phyloP scores from a whole-genome alignment of 2,888 invertebrate genomes.

The Andrena bicolor region DNA sequence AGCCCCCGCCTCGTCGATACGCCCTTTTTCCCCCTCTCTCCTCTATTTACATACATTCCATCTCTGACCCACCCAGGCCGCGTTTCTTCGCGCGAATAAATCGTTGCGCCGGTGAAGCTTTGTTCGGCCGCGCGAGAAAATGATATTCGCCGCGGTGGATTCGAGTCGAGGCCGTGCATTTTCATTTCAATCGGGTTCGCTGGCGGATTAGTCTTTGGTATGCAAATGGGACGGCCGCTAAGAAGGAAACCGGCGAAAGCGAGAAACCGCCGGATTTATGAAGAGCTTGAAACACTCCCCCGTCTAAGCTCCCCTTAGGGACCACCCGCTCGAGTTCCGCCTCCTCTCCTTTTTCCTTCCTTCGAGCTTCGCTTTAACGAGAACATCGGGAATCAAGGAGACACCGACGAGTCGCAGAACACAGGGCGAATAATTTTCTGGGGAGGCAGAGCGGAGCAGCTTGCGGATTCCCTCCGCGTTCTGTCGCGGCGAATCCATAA shows the following conservation, averaged over 20 bases:
- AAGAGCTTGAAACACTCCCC: constrained; percentile 71
- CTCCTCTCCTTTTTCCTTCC: background rate
- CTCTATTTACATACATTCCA: background rate
- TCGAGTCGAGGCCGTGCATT: constrained; percentile 69
- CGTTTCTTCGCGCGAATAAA: constrained; percentile 33
- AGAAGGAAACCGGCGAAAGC: constrained; percentile 34
- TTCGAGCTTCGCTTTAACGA: background rate
- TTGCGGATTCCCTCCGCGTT: background rate
- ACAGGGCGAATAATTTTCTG: background rate
- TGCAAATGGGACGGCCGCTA: constrained; percentile 72
- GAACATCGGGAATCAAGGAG: constrained; percentile 1
- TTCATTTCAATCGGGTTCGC: constrained; percentile 77
- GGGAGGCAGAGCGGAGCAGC: background rate
- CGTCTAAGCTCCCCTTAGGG: constrained; percentile 20
- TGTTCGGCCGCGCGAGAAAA: constrained; percentile 42
- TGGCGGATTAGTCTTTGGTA: constrained; percentile 78
- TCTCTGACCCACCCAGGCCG: background rate
- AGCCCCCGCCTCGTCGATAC: constrained; percentile 4
- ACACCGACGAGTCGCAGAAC: background rate
- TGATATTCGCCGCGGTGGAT: constrained; percentile 53
- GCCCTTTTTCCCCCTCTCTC: too few species aligned
- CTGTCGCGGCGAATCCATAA: background rate
- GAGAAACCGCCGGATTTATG: constrained; percentile 71
- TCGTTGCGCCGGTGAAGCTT: constrained; percentile 31
- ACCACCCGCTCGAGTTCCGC: constrained; percentile 14